Conservation (phyloP, 2,113 vertebrate genomes). For the Raja brachyura region DNA sequence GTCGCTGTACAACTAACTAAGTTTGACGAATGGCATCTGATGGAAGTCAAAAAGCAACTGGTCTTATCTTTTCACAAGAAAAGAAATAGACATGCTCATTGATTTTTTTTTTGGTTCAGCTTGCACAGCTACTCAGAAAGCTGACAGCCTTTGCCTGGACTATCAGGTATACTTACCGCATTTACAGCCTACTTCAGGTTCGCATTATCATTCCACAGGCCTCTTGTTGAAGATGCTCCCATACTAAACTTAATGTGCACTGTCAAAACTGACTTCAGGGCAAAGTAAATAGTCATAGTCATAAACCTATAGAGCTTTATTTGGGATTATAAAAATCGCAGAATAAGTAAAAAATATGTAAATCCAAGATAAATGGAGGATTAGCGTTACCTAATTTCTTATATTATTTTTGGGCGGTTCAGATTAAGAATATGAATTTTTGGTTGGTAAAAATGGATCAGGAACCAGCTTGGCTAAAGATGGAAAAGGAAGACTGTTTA, state of each 20-base stretch:
- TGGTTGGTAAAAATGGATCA: too few species aligned
- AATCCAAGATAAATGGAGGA: too few species aligned
- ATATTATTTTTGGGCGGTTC: too few species aligned
- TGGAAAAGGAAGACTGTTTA: too few species aligned
- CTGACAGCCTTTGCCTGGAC: background rate
- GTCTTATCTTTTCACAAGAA: background rate
- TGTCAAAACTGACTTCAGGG: background rate
- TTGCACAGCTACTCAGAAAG: background rate
- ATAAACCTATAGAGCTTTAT: too few species aligned
- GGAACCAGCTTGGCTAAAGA: too few species aligned
- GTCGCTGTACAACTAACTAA: background rate
- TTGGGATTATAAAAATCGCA: too few species aligned
- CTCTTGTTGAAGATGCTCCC: background rate
- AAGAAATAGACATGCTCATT: background rate
- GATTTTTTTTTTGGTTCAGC: background rate
- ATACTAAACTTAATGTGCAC: background rate
- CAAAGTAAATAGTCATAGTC: background rate
- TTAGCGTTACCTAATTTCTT: too few species aligned
- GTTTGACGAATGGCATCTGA: background rate
- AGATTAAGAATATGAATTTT: too few species aligned
- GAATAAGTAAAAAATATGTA: too few species aligned
- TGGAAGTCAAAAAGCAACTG: background rate
- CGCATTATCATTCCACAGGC: background rate
- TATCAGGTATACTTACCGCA: background rate
- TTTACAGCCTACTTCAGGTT: background rate